A percentile compares a stretch with the other conserved stretches of the same genome.
These are phyloP conservation scores for Anas bahamensis DNA, from an alignment of 2,797 vertebrate genomes.

Conservation along the genomic window DNA sequence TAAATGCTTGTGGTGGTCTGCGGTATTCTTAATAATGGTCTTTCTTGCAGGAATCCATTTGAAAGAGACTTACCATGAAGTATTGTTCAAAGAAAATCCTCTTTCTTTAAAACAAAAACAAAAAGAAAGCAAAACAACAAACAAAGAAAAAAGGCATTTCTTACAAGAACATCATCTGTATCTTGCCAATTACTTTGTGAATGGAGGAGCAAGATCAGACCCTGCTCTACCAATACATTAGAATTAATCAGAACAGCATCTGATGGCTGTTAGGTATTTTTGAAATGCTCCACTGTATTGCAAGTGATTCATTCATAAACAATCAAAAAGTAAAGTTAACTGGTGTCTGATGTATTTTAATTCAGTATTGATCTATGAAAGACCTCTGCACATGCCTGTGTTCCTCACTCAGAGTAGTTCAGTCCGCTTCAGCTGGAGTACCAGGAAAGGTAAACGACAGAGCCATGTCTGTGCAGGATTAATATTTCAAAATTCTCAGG, in stretches of 20 bases:
- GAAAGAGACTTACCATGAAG: neutral
- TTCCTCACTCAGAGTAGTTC: neutral
- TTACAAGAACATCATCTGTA: neutral
- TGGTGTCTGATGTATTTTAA: neutral
- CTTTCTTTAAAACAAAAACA: neutral
- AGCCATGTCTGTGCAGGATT: neutral
- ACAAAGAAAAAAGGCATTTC: neutral
- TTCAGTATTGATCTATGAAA: neutral
- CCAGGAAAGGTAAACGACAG: neutral
- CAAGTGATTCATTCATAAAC: neutral
- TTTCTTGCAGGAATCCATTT: neutral
- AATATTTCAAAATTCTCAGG: neutral
- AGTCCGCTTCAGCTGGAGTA: neutral
- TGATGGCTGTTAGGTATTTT: rapidly evolving
- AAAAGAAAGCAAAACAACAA: neutral
- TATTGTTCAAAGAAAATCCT: neutral
- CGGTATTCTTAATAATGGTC: neutral
- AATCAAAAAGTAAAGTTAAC: neutral
- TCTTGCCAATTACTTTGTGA: neutral
- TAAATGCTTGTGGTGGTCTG: neutral
- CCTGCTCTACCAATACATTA: neutral
- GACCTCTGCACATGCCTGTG: neutral
- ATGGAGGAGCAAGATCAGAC: neutral
- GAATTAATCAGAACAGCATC: neutral
- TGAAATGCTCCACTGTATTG: neutral